phyloP scores from a whole-genome alignment of 2,113 vertebrate species.

The Dromaius novaehollandiae region DNA sequence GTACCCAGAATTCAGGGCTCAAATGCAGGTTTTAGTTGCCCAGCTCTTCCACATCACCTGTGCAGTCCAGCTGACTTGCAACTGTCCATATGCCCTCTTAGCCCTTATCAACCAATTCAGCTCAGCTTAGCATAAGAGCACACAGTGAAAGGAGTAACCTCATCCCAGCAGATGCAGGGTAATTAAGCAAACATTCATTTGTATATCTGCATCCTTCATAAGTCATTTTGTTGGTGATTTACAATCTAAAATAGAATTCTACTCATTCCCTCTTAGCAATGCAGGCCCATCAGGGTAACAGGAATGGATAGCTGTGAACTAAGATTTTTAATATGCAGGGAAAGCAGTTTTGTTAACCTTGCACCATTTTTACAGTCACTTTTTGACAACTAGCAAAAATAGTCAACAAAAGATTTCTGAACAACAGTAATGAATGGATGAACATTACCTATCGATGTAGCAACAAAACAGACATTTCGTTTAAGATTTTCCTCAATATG shows the following conservation, averaged over 20 bases:
- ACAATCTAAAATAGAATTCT: background rate
- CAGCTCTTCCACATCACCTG: background rate
- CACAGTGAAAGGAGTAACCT: background rate
- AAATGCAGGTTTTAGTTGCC: background rate
- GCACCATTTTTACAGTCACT: background rate
- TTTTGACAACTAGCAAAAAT: background rate
- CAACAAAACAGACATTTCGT: background rate
- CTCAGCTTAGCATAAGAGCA: background rate
- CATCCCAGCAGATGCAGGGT: background rate
- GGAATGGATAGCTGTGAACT: background rate
- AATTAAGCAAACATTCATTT: constrained; percentile 2
- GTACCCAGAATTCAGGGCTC: background rate
- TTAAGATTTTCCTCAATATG: background rate
- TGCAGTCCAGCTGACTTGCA: background rate
- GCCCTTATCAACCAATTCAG: background rate
- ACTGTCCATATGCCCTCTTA: background rate
- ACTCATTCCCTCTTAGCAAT: background rate
- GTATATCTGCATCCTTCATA: background rate
- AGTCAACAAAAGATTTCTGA: constrained; percentile 8
- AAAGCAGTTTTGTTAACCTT: background rate
- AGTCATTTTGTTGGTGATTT: background rate
- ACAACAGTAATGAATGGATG: background rate
- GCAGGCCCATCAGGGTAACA: background rate
- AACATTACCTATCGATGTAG: background rate
- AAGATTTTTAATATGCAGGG: background rate